A percentile compares a stretch with the other conserved stretches of the same genome.
Conservation (phyloP, 2,888 invertebrate genomes). For the Stenurella melanura region DNA sequence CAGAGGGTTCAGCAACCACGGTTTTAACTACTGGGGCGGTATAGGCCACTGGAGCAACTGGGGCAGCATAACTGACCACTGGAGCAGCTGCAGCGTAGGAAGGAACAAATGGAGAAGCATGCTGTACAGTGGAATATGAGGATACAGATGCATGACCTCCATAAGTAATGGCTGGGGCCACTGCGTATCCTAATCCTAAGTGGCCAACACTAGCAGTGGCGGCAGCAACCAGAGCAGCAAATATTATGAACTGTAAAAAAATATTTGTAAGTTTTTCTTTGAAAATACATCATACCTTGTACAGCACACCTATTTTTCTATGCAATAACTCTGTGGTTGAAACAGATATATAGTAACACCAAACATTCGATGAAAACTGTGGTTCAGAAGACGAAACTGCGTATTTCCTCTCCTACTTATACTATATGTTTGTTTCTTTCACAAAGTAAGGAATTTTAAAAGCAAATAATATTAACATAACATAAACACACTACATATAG, state of each 20-base stretch:
- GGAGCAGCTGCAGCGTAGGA: conserved; percentile 14
- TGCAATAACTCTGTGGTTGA: no score
- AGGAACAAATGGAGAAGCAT: conserved; percentile 17
- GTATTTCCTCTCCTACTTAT: no score
- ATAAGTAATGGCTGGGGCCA: conserved; percentile 30
- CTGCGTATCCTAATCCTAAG: conserved; percentile 41
- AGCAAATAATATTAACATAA: no score
- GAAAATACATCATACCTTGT: no score
- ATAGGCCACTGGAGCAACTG: conserved; percentile 63
- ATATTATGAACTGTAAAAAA: conserved; percentile 49
- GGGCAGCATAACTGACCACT: conserved; percentile 51
- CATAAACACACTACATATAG: no score
- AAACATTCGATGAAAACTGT: no score
- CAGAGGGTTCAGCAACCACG: conserved; percentile 62
- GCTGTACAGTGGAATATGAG: conserved; percentile 31
- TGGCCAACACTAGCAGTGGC: conserved; percentile 52
- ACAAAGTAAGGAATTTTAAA: no score
- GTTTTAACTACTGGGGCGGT: conserved; percentile 69
- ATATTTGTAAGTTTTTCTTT: no score
- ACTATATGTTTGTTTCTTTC: no score
- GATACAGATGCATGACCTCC: conserved; percentile 6
- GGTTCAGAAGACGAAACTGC: no score
- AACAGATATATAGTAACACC: no score
- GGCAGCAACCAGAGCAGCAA: conserved; percentile 52
- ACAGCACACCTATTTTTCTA: no score